Evolutionary conservation across 2,888 invertebrate genomes (phyloP), one percentile per base, ranked within the genome.

Genomic region (Oconnorella tubifera): DNA sequence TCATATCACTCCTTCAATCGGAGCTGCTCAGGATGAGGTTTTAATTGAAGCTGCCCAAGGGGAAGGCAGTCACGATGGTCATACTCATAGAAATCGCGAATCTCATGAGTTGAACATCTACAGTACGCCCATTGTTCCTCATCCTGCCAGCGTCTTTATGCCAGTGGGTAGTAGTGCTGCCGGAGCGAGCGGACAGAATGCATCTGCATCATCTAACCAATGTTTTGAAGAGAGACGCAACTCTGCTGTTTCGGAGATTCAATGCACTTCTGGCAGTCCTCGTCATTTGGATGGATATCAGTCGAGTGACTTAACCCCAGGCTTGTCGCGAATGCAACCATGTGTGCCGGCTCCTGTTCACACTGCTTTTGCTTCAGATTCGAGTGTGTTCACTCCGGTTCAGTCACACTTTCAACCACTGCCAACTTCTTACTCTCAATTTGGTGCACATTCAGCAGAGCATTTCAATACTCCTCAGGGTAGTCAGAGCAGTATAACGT

Each of bases 91-190:
- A n/a, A n/a, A n/a, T n/a, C n/a, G n/a, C n/a, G n/a, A n/a, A 32
- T 28, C 61, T 25, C 63, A 66, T 53, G 56, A 64, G 56, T 19
- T 65, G 33, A 60, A 68, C 33, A 68, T 69, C 14, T 68, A 64
- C 31, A 65, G 67, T 6, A 51, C 50, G 23, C 68, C 69, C 4
- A 62, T 69, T 4, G 50, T 60, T 14, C 29, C 65, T 14, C 59
- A 59, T 33, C 66, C 65, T 10, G 59, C 49, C 32, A 68, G 68
- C 33, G 61, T 67, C 25, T 64, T 70, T 63, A 59, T 67, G 33
- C 63, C 64, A 3, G 58, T 58, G 6, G 28, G 57, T 19, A 10
- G 19, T 19, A 19, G 40, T 10, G 40, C 40, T 10, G 10, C 40
- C 10, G 40, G 40, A 10, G 10, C 10, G 10, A 14, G 10, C 40